Evolutionary conservation across 2,888 invertebrate species (phyloP).

Genomic region (Agrochola lychnidis): DNA sequence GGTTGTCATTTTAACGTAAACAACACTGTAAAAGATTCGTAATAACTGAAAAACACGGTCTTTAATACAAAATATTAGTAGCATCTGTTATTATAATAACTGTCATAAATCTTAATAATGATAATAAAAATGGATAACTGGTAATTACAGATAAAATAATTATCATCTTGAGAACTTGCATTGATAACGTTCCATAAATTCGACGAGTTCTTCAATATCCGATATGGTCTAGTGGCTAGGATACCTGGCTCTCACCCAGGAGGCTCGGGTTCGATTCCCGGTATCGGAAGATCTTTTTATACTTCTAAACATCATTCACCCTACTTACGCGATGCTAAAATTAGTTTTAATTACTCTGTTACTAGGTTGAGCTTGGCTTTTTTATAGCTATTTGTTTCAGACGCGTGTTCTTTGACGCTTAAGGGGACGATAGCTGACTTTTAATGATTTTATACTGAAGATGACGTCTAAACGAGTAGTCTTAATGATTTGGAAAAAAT

Average conservation of each 20-base stretch:
- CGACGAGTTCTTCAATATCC: conserved; percentile 67
- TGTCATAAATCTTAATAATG: conserved; percentile 28
- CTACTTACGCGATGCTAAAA: conserved; percentile 16
- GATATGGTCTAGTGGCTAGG: conserved; percentile 92
- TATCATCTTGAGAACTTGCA: no score
- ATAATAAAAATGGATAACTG: conserved; percentile 17
- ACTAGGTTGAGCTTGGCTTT: conserved; percentile 14
- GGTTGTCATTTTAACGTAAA: conserved; percentile 10
- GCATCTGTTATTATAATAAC: conserved; percentile 21
- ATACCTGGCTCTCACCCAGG: conserved; percentile 91
- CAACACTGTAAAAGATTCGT: conserved; percentile 19
- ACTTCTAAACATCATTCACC: conserved; percentile 3
- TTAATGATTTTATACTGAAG: no score
- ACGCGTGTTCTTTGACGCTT: neutral
- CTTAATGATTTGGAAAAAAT: no score
- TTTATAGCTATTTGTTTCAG: conserved; percentile 21
- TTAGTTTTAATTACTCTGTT: conserved; percentile 33
- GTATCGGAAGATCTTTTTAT: conserved; percentile 88
- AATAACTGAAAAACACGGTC: conserved; percentile 22
- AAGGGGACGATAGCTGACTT: no score
- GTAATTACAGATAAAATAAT: conserved; percentile 1
- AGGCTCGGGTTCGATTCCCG: conserved; percentile 92
- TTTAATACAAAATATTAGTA: conserved; percentile 23
- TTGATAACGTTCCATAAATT: neutral
- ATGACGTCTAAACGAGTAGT: no score